Conservation (phyloP, 2,113 vertebrate species). For the Gobius niger region DNA sequence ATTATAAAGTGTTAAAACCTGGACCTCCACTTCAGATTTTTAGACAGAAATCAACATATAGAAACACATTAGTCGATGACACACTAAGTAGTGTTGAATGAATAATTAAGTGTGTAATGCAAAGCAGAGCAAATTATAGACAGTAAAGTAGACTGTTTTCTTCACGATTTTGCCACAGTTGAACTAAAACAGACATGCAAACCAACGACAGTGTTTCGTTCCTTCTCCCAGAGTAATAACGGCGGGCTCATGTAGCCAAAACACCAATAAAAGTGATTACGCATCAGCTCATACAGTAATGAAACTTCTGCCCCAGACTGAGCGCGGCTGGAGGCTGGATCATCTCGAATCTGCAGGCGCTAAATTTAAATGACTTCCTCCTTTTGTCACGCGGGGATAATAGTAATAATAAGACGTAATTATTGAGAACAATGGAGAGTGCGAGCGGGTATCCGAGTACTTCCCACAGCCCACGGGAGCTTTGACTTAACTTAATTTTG, state of each 20-base stretch:
- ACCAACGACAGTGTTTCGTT: too few species aligned
- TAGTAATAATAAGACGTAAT: slow-evolving; percentile 7
- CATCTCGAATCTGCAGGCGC: slow-evolving; percentile 6
- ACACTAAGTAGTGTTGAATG: too few species aligned
- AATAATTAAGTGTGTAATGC: too few species aligned
- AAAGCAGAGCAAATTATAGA: too few species aligned
- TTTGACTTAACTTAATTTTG: slow-evolving; percentile 10
- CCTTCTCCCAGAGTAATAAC: background rate
- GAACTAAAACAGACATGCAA: too few species aligned
- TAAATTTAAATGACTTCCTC: slow-evolving; percentile 10
- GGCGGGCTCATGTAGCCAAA: too few species aligned
- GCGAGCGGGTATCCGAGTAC: slow-evolving; percentile 1
- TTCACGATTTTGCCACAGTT: too few species aligned
- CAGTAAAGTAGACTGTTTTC: too few species aligned
- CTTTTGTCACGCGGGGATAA: slow-evolving; percentile 4
- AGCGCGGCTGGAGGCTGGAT: slow-evolving; percentile 3
- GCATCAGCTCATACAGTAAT: slow-evolving; percentile 25
- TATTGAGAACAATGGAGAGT: slow-evolving; percentile 3
- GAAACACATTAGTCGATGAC: too few species aligned
- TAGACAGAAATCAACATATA: too few species aligned
- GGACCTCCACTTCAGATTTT: too few species aligned
- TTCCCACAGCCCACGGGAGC: background rate
- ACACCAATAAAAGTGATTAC: background rate
- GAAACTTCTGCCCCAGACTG: background rate
- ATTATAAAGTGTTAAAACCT: too few species aligned